A percentile compares a stretch with the other conserved stretches of the same genome.
Conservation (phyloP, 2,113 vertebrate genomes). For the Pseudorhombus dupliciocellatus region DNA sequence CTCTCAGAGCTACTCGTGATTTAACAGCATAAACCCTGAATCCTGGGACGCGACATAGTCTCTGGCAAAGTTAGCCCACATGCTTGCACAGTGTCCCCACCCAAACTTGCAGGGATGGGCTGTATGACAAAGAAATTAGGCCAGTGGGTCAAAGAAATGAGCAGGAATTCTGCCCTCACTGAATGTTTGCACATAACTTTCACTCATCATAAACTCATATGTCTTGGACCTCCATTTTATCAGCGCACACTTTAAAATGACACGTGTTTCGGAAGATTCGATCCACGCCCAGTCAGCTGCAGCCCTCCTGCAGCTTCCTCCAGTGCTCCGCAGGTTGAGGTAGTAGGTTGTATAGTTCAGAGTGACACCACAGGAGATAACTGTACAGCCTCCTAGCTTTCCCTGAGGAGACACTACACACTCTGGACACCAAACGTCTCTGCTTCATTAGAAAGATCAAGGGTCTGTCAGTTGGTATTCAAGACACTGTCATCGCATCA, state of each 20-base stretch:
- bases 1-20: background rate
- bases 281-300: background rate
- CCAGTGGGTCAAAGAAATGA: slow-evolving; percentile 15
- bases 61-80: slow-evolving; percentile 4
- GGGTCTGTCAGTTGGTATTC: background rate
- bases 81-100: slow-evolving; percentile 54
- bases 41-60: slow-evolving; percentile 16
- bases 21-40: slow-evolving; percentile 8
- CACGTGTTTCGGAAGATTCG: background rate
- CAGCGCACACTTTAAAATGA: background rate
- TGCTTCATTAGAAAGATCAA: background rate
- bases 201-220: background rate
- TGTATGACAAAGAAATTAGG: slow-evolving; percentile 18
- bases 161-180: background rate
- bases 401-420: slow-evolving; percentile 83
- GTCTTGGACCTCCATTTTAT: background rate
- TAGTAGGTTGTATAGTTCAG: slow-evolving; percentile 99
- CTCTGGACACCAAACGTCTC: slow-evolving; percentile 1
- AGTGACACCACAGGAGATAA: slow-evolving; percentile 98
- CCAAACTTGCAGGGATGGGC: slow-evolving; percentile 49
- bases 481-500: slow-evolving; percentile 12
- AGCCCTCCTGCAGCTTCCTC: slow-evolving; percentile 24
- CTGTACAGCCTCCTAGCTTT: slow-evolving; percentile 99
- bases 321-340: slow-evolving; percentile 89
- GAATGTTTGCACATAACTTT: background rate